Base-by-base conservation (phyloP, 1,140 invertebrate species). In the Drosophila orosa region DNA sequence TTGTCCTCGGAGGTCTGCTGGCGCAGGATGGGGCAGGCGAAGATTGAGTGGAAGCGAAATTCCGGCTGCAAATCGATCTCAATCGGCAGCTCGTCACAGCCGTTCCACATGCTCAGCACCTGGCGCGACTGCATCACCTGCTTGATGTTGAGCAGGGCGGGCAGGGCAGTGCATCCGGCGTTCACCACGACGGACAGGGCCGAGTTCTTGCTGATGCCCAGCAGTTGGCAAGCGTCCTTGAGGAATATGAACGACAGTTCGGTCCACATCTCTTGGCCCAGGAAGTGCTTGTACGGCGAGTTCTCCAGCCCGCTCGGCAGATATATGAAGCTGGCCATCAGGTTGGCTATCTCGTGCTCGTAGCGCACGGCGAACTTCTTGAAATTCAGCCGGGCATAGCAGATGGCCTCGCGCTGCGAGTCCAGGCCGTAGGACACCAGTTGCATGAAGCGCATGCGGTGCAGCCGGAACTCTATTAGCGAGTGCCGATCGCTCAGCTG, bases 11-110 rank as follows among this genome's bases (percentile, higher is more conserved):
- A 98, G 48, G 97, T 98, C 92, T 99, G 98, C 92, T 99, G 98
- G 39, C 98, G 95, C 48, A 99, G 93, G 86, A 99, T 99, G 15
- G 99, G 99, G 93, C 99, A 99, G 12, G 98, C 98, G 93, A 99
- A 99, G 74, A 99, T 97, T 27, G 98, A 99, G 93, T 99, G 99
- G 92, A 98, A 99, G 76, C 97, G 95, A 73, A 92, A 90, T 62
- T 92, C 91, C 1, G 91, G 85, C 72, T 92, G 97, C 8, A 98
- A 92, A 85, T 98, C 97, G 78, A 98, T 98, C 93, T 98, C 97
- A 91, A 98, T 98, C 15, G 98, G 98, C 89, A 99, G 93, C 94
- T 99, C 98, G 92, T 99, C 98, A 92, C 98, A 98, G 60, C 96
- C 96, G 91, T 94, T 97, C 98, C 98, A 99, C 71, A 99, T 98